phyloP scores from a whole-genome alignment of 2,888 invertebrate genomes.

The Lasiommata megera region DNA sequence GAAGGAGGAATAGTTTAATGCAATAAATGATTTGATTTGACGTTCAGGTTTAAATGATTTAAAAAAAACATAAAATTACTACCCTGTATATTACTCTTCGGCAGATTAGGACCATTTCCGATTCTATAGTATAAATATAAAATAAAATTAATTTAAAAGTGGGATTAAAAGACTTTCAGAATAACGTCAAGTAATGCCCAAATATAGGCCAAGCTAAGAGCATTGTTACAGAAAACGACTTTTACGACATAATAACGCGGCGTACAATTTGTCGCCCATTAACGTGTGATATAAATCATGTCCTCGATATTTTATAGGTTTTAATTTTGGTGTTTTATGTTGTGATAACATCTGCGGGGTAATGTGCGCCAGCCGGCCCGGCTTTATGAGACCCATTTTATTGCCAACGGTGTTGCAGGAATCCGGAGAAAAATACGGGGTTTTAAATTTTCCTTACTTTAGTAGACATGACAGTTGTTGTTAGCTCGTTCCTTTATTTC shows the following conservation, averaged over 20 bases:
- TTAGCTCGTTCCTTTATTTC: not conserved
- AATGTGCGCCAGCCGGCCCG: slow-evolving; percentile 53
- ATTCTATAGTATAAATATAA: no score
- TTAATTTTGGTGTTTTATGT: slow-evolving; percentile 74
- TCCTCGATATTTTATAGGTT: slow-evolving; percentile 67
- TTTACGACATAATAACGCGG: slow-evolving; percentile 56
- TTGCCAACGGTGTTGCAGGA: slow-evolving; percentile 41
- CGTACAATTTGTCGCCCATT: slow-evolving; percentile 50
- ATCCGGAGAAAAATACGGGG: slow-evolving; percentile 27
- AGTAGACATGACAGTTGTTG: not conserved
- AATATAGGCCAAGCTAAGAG: not conserved
- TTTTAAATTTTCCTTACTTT: not conserved
- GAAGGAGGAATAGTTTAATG: no score
- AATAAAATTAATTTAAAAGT: no score
- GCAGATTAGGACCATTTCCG: no score
- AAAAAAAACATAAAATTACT: no score
- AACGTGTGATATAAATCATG: slow-evolving; percentile 62
- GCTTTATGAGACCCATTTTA: slow-evolving; percentile 63
- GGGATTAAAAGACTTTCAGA: no score
- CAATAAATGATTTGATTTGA: no score
- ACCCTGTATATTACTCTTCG: no score
- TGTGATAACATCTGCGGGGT: slow-evolving; percentile 70
- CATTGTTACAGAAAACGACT: slow-evolving; percentile 20
- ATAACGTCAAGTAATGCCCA: no score
- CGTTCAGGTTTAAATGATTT: no score